Percentiles rank a stretch among this genome's conserved stretches.
Evolutionary conservation across 2,888 invertebrate species (phyloP).

Genomic region (Halocaridina rubra): DNA sequence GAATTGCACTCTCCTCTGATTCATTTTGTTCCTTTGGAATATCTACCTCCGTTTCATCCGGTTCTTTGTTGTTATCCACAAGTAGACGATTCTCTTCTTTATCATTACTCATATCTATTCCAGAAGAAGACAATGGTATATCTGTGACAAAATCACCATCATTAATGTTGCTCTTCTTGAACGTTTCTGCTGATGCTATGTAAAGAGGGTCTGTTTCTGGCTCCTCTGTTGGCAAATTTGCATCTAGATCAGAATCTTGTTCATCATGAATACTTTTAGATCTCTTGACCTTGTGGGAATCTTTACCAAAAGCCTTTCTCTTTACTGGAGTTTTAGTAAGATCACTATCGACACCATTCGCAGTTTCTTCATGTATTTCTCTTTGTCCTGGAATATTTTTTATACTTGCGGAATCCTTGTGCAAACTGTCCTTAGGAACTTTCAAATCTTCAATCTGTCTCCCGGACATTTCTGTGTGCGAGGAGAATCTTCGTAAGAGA

Average conservation of each 20-base stretch:
- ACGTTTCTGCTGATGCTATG: no score
- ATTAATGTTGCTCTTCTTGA: no score
- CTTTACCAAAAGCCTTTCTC: neutral
- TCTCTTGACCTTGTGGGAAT: neutral
- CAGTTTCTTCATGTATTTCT: neutral
- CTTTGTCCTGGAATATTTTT: neutral
- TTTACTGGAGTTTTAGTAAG: neutral
- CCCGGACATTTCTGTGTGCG: constrained; percentile 38
- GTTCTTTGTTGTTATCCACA: neutral
- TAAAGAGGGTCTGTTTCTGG: no score
- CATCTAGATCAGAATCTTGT: neutral
- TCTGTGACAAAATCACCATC: no score
- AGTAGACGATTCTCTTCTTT: neutral
- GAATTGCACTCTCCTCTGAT: neutral
- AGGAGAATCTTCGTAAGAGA: constrained; percentile 36
- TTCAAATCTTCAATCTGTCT: neutral
- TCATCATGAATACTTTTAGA: neutral
- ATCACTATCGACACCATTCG: neutral
- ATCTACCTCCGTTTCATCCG: no score
- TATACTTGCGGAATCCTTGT: neutral
- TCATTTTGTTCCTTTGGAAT: no score
- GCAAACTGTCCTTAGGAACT: neutral
- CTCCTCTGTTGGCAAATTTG: neutral
- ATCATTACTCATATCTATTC: neutral
- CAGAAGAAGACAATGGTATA: neutral